Conservation (phyloP, 2,113 vertebrate species). For the Irena cyanogastra region DNA sequence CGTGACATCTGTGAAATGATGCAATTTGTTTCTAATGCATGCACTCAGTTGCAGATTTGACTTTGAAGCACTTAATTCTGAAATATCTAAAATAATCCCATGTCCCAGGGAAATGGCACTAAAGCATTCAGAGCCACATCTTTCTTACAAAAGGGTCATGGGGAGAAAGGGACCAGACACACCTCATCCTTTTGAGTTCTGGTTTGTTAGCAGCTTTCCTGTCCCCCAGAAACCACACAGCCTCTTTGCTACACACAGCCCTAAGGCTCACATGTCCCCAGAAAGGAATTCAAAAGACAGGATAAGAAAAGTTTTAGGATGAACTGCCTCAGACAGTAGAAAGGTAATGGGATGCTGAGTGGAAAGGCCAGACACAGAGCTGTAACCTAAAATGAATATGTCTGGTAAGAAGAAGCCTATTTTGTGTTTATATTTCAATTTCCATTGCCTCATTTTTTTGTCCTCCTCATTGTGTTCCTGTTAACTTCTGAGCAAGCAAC, state of each 20-base stretch:
- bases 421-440: background rate
- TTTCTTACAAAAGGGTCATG: background rate
- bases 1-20: background rate
- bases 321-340: background rate
- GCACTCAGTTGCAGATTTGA: slow-evolving; percentile 27
- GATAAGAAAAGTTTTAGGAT: background rate
- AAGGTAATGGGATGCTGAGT: background rate
- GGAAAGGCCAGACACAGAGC: background rate
- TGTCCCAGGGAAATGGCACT: background rate
- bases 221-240: background rate
- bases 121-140: background rate
- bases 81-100: slow-evolving; percentile 24
- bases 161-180: background rate
- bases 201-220: background rate
- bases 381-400: background rate
- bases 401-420: background rate
- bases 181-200: background rate
- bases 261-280: background rate
- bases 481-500: background rate
- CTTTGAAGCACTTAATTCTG: slow-evolving; percentile 17
- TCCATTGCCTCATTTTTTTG: background rate
- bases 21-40: slow-evolving; percentile 35
- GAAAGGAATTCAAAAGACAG: background rate
- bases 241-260: background rate
- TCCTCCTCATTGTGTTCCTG: background rate